These are phyloP conservation scores for Emydocephalus ijimae DNA, from an alignment of 2,113 vertebrate genomes.

Conservation along the genomic window DNA sequence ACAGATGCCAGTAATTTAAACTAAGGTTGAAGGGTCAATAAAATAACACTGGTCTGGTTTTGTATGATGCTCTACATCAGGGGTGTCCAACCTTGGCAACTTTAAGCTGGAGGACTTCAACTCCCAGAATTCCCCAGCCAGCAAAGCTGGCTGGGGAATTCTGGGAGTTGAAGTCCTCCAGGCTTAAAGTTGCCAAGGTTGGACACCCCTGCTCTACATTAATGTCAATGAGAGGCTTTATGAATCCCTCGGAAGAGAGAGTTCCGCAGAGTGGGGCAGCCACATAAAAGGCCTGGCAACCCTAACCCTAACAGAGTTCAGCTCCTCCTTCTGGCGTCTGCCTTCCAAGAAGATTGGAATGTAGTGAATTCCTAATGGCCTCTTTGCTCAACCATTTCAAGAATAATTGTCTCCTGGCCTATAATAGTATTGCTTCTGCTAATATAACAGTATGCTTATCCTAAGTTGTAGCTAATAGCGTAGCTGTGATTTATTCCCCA, in stretches of 20 bases:
- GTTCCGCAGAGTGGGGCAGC: not conserved
- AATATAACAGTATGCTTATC: not conserved
- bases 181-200: no score
- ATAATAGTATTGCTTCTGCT: not conserved
- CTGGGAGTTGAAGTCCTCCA: no score
- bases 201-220: not conserved
- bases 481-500: not conserved
- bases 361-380: not conserved
- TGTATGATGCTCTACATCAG: not conserved
- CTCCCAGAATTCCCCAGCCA: no score
- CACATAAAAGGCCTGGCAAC: not conserved
- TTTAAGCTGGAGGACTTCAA: no score
- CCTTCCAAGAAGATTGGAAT: not conserved
- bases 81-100: no score
- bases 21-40: not conserved
- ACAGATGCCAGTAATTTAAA: not conserved
- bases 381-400: not conserved
- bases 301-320: not conserved
- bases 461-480: not conserved
- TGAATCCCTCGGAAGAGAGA: not conserved
- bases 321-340: not conserved
- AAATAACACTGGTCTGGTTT: not conserved
- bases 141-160: no score
- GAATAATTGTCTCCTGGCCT: not conserved
- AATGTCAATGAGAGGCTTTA: not conserved